Conservation (phyloP, 1,140 invertebrate species). For the Agraylea sexmaculata region DNA sequence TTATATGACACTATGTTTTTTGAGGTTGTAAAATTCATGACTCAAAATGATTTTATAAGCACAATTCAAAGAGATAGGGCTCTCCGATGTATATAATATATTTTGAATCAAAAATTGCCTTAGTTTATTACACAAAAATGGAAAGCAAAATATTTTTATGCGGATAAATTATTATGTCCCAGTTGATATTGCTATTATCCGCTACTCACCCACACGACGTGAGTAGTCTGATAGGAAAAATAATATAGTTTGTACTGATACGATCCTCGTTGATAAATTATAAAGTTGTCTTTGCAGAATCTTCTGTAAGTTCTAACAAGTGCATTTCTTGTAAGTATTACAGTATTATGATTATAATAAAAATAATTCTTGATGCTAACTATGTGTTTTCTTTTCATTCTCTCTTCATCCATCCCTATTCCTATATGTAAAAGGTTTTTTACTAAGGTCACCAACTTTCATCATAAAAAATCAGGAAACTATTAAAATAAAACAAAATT, state of each 20-base stretch:
- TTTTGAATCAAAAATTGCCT: slow-evolving; percentile 21
- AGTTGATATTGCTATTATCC: slow-evolving; percentile 12
- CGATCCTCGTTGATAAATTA: slow-evolving; percentile 21
- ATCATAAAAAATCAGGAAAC: too few relatives aligned
- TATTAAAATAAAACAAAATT: too few relatives aligned
- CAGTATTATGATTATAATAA: slow-evolving; percentile 59
- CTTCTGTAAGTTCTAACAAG: slow-evolving; percentile 76
- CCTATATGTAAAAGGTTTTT: too few relatives aligned
- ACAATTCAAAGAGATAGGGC: slow-evolving; percentile 19
- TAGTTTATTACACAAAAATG: slow-evolving; percentile 17
- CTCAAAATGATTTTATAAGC: slow-evolving; percentile 21
- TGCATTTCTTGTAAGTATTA: slow-evolving; percentile 82
- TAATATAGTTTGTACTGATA: slow-evolving; percentile 18
- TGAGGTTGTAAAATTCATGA: slow-evolving; percentile 19
- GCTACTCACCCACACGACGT: slow-evolving; percentile 13
- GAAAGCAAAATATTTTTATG: slow-evolving; percentile 21
- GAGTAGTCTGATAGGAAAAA: slow-evolving; percentile 16
- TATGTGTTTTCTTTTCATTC: too few relatives aligned
- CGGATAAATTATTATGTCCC: slow-evolving; percentile 18
- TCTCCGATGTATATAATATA: slow-evolving; percentile 20
- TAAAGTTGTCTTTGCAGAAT: slow-evolving; percentile 35
- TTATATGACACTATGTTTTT: slow-evolving; percentile 20
- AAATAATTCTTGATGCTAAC: too few relatives aligned
- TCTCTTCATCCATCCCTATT: too few relatives aligned
- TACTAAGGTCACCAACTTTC: too few relatives aligned